Evolutionary conservation across 2,113 vertebrate species (phyloP), one percentile per base, ranked within the genome.

Genomic region (Gymnogyps californianus): DNA sequence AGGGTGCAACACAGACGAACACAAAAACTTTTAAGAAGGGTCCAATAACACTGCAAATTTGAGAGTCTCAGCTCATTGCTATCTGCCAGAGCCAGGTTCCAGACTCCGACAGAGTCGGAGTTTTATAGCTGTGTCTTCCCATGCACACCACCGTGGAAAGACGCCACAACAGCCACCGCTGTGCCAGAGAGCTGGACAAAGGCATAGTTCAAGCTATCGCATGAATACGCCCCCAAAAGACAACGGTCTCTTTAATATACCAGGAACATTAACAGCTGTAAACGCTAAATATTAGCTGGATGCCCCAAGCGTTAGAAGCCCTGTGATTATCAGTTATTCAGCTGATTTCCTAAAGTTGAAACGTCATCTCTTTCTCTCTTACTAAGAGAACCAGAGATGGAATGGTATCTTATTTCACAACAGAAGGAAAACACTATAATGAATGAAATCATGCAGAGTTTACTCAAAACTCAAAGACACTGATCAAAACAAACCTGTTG

Each of bases 401-500:
- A 83, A 32, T 28, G 36, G 69, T 6, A 17, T 28, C 28, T 72
- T 44, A 11, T 14, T 69, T 49, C 44, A 21, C 52, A 85, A 20
- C 0, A 2, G 28, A 87, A 16, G 76, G 51, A n/a, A 72, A 38
- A 51, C 61, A 14, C 6, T 10, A 1, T 3, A 19, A 54, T 4
- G 44, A 91, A 75, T 2, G 25, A 49, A 49, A 21, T 24, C 3
- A 13, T 7, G 21, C 28, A 28, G 25, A 84, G 65, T 47, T 75
- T 26, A 59, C 44, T 74, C 34, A 36, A 49, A 92, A 36, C 28
- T 46, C 64, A 36, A 10, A 75, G 17, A 57, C 28, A 28, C 2
- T 3, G 25, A 89, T 0, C 28, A 24, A 54, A 52, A 79, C 97
- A 62, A 85, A 99, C 99, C 99, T 99, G 98, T 99, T 99, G 96